Conservation (phyloP, 2,113 vertebrate genomes). For the Tupaia chinensis region DNA sequence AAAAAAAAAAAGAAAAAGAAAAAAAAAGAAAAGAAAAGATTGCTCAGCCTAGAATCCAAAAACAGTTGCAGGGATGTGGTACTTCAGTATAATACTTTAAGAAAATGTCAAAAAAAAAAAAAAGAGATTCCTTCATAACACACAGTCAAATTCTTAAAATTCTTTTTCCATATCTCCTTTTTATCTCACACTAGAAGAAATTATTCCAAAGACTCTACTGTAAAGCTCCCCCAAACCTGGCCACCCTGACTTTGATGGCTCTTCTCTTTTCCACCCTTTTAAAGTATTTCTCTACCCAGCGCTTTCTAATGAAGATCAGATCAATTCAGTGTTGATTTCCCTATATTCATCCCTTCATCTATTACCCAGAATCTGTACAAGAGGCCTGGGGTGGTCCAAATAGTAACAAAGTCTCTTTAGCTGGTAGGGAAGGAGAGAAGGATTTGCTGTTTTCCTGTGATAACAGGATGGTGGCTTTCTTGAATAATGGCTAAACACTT, state of each 20-base stretch:
- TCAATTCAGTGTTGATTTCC: background rate
- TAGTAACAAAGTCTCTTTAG: background rate
- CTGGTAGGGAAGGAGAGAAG: background rate
- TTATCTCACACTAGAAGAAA: background rate
- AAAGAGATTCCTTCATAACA: background rate
- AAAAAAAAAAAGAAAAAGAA: no score
- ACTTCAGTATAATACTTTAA: background rate
- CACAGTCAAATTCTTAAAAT: conserved; percentile 13
- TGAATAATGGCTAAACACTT: background rate
- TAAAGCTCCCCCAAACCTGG: background rate
- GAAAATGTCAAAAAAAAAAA: conserved; percentile 1
- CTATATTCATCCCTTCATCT: background rate
- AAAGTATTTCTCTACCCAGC: background rate
- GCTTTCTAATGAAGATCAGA: conserved; percentile 29
- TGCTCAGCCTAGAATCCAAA: background rate
- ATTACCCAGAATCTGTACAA: background rate
- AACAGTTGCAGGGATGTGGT: background rate
- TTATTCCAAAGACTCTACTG: background rate
- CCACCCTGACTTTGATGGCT: background rate
- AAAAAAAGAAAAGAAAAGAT: no score
- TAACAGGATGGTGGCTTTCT: background rate
- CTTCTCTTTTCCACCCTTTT: background rate
- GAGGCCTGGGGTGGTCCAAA: background rate
- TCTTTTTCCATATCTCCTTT: background rate
- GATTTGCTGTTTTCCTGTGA: background rate